Percentiles rank a stretch among this genome's conserved stretches.
These are phyloP conservation scores for Lanius ludovicianus DNA, from an alignment of 2,113 vertebrate species.

Conservation along the genomic window DNA sequence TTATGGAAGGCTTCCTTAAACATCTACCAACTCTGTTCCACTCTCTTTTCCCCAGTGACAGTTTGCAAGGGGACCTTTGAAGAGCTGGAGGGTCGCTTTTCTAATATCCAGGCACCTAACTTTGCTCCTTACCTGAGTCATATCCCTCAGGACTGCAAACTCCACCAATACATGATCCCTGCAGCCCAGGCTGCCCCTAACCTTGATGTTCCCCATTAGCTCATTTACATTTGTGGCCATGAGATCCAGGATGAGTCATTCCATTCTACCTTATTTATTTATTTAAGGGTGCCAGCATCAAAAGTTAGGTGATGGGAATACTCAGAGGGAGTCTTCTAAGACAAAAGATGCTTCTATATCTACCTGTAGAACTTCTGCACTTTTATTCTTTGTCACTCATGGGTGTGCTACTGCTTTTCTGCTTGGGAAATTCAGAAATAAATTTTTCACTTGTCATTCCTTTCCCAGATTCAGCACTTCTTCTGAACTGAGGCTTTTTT, in stretches of 20 bases:
- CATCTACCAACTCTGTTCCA: neutral
- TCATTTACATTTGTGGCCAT: neutral
- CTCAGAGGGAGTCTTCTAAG: neutral
- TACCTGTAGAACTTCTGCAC: neutral
- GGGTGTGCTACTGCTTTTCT: neutral
- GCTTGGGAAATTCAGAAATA: neutral
- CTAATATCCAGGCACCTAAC: neutral
- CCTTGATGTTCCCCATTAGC: neutral
- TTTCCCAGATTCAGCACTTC: neutral
- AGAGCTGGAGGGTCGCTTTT: neutral
- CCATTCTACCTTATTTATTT: neutral
- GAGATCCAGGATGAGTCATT: neutral
- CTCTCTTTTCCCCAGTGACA: fast-evolving
- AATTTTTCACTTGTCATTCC: neutral
- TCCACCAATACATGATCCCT: neutral
- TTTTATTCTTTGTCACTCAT: neutral
- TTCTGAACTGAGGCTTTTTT: neutral
- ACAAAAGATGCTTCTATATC: neutral
- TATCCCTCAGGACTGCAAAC: neutral
- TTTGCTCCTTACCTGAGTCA: neutral
- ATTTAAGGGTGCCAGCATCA: neutral
- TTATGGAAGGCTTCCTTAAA: neutral
- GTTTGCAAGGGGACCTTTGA: neutral
- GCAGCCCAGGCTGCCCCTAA: neutral
- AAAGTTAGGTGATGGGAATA: neutral